Evolutionary conservation across 2,797 vertebrate genomes (phyloP).

Genomic region (Aythya fuligula): DNA sequence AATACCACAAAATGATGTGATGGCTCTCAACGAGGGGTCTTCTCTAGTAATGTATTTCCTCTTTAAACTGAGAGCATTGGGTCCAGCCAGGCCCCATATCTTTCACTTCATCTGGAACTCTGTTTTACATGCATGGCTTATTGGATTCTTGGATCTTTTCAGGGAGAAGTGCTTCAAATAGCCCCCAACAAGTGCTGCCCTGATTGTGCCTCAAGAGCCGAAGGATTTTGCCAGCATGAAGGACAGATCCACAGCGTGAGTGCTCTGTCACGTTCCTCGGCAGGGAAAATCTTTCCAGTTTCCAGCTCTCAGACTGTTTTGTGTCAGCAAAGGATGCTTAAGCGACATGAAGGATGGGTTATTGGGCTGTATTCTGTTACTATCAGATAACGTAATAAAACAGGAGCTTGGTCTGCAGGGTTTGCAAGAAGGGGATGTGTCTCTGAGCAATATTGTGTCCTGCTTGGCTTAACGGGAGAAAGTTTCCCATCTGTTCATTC

Average conservation of each 20-base stretch:
- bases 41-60: fast-evolving
- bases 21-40: neutral
- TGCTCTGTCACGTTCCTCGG: neutral
- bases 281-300: neutral
- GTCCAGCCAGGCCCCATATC: fast-evolving
- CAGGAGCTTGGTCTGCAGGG: neutral
- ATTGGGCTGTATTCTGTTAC: neutral
- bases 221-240: conserved; percentile 85
- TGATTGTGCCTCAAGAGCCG: conserved; percentile 77
- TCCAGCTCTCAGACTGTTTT: neutral
- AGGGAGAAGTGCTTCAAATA: conserved; percentile 90
- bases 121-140: neutral
- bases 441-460: neutral
- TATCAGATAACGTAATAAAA: neutral
- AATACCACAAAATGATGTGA: neutral
- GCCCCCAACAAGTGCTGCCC: conserved; percentile 90
- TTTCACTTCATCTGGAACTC: neutral
- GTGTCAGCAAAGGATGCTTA: neutral
- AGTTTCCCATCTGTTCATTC: neutral
- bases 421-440: neutral
- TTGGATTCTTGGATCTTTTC: neutral
- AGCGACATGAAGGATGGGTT: neutral
- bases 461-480: neutral
- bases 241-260: conserved; percentile 85
- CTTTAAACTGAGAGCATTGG: neutral